Evolutionary conservation across 2,797 vertebrate genomes (phyloP).

Genomic region (Sciaenops ocellatus): DNA sequence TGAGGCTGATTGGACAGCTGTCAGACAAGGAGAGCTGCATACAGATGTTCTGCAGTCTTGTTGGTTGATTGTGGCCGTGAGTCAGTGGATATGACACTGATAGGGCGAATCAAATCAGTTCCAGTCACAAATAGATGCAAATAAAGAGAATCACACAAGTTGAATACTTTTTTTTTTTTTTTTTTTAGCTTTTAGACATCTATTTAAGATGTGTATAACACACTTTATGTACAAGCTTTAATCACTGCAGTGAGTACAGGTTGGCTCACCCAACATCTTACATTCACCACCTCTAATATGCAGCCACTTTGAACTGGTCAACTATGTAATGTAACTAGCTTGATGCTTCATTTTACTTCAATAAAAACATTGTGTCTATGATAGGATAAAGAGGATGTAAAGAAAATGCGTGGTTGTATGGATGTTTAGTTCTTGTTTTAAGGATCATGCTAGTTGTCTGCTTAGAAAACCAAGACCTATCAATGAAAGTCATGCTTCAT

Average conservation of each 20-base stretch:
- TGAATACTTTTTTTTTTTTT: background rate
- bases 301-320: background rate
- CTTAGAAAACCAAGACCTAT: constrained; percentile 31
- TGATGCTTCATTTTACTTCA: background rate
- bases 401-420: background rate
- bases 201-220: background rate
- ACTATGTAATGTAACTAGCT: background rate
- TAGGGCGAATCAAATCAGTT: background rate
- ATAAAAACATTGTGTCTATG: background rate
- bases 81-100: background rate
- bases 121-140: background rate
- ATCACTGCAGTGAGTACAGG: background rate
- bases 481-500: constrained; percentile 52
- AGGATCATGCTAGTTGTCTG: constrained; percentile 14
- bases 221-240: too few species aligned
- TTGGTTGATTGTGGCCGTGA: background rate
- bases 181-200: background rate
- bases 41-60: constrained; percentile 1
- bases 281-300: background rate
- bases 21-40: constrained; percentile 43
- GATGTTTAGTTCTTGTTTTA: constrained; percentile 20
- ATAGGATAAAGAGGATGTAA: background rate
- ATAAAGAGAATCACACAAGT: background rate
- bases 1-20: constrained; percentile 65
- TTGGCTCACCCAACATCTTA: background rate